A percentile compares a stretch with the other conserved stretches of the same genome.
Evolutionary conservation across 2,113 vertebrate species (phyloP).

Genomic region (Cheilinus undulatus): DNA sequence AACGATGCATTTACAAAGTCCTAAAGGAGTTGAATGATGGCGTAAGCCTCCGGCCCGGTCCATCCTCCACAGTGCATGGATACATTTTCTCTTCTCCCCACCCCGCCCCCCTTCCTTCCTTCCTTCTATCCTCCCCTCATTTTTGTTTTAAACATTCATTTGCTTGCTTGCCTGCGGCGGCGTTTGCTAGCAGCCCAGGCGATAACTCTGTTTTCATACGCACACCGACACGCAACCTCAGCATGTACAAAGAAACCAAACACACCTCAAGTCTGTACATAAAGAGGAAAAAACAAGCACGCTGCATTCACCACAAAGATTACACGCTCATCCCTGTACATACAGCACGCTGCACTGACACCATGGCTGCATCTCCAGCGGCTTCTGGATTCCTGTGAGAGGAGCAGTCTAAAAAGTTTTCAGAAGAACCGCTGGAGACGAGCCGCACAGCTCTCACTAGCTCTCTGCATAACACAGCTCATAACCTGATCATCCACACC

Average conservation of each 20-base stretch:
- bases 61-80: constrained; percentile 88
- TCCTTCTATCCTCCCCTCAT: constrained; percentile 18
- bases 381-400: constrained; percentile 33
- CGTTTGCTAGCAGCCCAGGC: constrained; percentile 69
- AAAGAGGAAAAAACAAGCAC: constrained; percentile 64
- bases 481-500: constrained; percentile 70
- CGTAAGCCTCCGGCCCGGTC: constrained; percentile 62
- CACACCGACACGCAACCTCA: constrained; percentile 83
- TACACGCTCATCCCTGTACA: constrained; percentile 79
- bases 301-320: constrained; percentile 72
- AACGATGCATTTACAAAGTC: constrained; percentile 92
- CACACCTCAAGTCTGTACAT: constrained; percentile 79
- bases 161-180: constrained; percentile 89
- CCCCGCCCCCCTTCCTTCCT: constrained; percentile 57
- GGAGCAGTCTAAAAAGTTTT: constrained; percentile 48
- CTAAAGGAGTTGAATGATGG: constrained; percentile 86
- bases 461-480: constrained; percentile 69
- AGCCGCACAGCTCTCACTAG: constrained; percentile 58
- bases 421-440: constrained; percentile 48
- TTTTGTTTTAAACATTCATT: constrained; percentile 89
- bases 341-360: constrained; percentile 77
- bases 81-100: constrained; percentile 80
- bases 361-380: constrained; percentile 49
- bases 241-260: constrained; percentile 86
- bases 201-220: constrained; percentile 69